phyloP scores from a whole-genome alignment of 2,888 invertebrate species.

The Rhagophthalmus giganteus region DNA sequence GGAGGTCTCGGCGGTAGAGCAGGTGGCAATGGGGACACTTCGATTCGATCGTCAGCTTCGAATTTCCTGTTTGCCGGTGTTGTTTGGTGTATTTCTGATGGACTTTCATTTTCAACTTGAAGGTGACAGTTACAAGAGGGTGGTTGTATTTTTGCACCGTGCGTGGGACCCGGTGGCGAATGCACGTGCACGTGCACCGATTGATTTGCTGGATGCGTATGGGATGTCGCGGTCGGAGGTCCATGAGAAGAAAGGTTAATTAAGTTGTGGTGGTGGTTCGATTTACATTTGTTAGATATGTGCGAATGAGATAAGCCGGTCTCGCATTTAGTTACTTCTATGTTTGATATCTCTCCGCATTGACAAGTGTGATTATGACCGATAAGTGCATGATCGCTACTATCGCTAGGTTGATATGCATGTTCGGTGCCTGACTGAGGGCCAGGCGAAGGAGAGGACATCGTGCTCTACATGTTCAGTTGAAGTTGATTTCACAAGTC shows the following conservation, averaged over 20 bases:
- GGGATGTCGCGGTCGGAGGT: conserved; percentile 41
- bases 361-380: conserved; percentile 46
- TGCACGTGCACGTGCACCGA: conserved; percentile 47
- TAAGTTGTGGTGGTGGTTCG: conserved; percentile 38
- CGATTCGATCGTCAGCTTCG: conserved; percentile 54
- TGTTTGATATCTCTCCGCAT: conserved; percentile 44
- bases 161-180: conserved; percentile 45
- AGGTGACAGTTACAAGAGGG: conserved; percentile 51
- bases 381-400: conserved; percentile 50
- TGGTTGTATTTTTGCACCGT: conserved; percentile 37
- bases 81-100: conserved; percentile 38
- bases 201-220: conserved; percentile 43
- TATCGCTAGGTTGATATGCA: conserved; percentile 50
- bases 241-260: conserved; percentile 35
- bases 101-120: conserved; percentile 44
- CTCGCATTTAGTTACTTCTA: conserved; percentile 41
- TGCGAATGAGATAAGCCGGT: conserved; percentile 38
- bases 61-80: conserved; percentile 43
- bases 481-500: neutral
- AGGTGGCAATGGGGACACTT: conserved; percentile 55
- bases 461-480: conserved; percentile 29
- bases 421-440: conserved; percentile 48
- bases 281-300: conserved; percentile 28
- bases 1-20: conserved; percentile 57
- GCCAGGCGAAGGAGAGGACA: conserved; percentile 50